A percentile compares a stretch with the other conserved stretches of the same genome.
These are phyloP conservation scores for Marcusenius ussheri DNA, from an alignment of 2,113 vertebrate genomes.

Conservation along the genomic window DNA sequence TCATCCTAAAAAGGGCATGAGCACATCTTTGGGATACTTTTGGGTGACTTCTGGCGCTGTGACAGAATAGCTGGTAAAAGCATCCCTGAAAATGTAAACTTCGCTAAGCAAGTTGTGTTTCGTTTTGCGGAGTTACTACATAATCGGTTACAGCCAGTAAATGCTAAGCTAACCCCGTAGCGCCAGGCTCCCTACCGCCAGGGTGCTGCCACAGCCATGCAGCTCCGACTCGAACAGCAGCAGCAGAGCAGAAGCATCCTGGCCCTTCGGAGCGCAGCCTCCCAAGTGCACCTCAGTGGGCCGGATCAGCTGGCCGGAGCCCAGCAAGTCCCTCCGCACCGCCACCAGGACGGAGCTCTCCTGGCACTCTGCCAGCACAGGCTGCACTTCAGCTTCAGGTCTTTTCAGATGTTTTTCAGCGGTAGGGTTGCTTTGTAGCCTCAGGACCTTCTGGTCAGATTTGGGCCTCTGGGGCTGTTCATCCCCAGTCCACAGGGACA, in stretches of 20 bases:
- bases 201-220: conserved; percentile 39
- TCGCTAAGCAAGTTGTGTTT: not conserved
- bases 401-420: not conserved
- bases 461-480: not conserved
- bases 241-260: conserved; percentile 33
- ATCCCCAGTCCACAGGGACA: not conserved
- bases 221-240: conserved; percentile 42
- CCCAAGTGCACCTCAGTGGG: conserved; percentile 42
- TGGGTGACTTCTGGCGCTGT: not conserved
- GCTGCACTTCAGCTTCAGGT: not conserved
- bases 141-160: not conserved
- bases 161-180: not conserved
- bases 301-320: conserved; percentile 38
- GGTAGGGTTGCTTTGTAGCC: not conserved
- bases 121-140: not conserved
- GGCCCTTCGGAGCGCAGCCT: conserved; percentile 15
- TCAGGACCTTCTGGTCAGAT: not conserved
- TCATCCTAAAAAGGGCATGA: not conserved
- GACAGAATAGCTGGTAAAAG: not conserved
- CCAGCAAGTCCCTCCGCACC: conserved; percentile 49
- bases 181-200: conserved; percentile 31
- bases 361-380: conserved; percentile 36
- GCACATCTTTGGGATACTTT: not conserved
- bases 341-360: conserved; percentile 36
- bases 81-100: not conserved